Conservation (phyloP, 2,888 invertebrate species). For the Lasioglossum morio region DNA sequence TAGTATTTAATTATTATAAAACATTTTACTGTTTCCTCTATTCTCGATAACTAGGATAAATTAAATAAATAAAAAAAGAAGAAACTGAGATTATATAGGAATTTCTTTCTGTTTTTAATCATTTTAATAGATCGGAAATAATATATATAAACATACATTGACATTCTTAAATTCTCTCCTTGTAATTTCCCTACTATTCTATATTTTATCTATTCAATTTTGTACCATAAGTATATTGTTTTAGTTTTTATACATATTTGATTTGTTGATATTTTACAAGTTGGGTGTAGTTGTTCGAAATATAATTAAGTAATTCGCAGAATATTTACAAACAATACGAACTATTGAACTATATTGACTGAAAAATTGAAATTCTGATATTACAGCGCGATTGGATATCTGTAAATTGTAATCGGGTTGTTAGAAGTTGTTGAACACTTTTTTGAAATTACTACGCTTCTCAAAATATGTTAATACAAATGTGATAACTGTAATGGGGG, state of each 20-base stretch:
- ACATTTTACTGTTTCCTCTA: too few relatives aligned
- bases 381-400: not conserved
- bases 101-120: not conserved
- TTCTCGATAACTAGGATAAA: not conserved
- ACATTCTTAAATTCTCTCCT: not conserved
- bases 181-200: not conserved
- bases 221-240: too few relatives aligned
- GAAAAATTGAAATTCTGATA: not conserved
- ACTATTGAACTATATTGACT: not conserved
- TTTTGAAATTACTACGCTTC: not conserved
- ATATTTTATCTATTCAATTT: too few relatives aligned
- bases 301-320: not conserved
- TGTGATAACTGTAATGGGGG: not conserved
- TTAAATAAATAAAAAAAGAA: too few relatives aligned
- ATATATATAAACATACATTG: not conserved
- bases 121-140: too few relatives aligned
- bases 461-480: not conserved
- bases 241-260: too few relatives aligned
- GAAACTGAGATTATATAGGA: not conserved
- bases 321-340: not conserved
- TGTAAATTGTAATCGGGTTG: not conserved
- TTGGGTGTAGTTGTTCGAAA: not conserved
- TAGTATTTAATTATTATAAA: not conserved
- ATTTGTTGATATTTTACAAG: not conserved
- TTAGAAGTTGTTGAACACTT: not conserved